phyloP scores from a whole-genome alignment of 1,140 invertebrate species.

The Cydia fagiglandana region DNA sequence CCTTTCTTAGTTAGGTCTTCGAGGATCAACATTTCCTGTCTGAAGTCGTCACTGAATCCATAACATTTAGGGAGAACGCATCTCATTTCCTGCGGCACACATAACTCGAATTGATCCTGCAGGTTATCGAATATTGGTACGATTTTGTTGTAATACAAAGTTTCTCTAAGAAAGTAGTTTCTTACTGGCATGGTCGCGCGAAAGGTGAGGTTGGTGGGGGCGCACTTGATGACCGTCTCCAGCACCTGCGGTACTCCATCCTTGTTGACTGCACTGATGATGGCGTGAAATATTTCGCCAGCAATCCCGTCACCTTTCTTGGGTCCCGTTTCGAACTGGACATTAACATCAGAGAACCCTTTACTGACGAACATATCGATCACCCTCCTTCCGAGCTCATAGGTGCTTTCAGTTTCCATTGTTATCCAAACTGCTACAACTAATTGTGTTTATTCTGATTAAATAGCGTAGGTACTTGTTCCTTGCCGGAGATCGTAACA shows the following conservation, averaged over 20 bases:
- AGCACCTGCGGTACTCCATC: not conserved
- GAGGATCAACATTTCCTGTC: conserved; percentile 5
- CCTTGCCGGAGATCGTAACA: not conserved
- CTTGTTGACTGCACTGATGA: not conserved
- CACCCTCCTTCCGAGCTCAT: not conserved
- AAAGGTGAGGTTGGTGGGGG: not conserved
- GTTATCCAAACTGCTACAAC: not conserved
- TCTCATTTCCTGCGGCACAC: conserved; percentile 12
- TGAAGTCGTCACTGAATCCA: conserved; percentile 4
- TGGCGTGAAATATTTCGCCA: conserved; percentile 2
- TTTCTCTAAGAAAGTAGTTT: conserved; percentile 4
- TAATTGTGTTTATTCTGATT: not conserved
- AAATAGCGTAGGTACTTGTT: not conserved
- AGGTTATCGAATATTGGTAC: conserved; percentile 13
- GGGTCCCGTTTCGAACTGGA: conserved; percentile 19
- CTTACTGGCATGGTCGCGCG: not conserved
- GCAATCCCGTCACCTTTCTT: not conserved
- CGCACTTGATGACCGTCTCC: not conserved
- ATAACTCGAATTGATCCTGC: conserved; percentile 20
- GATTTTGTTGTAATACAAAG: conserved; percentile 19
- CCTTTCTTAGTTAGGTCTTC: conserved; percentile 14
- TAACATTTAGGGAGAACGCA: conserved; percentile 6
- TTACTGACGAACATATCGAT: not conserved
- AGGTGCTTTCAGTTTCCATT: conserved; percentile 14
- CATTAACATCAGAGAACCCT: conserved; percentile 13